These are phyloP conservation scores for Ectropis crepuscularia DNA, from an alignment of 2,888 invertebrate species.

Conservation along the genomic window DNA sequence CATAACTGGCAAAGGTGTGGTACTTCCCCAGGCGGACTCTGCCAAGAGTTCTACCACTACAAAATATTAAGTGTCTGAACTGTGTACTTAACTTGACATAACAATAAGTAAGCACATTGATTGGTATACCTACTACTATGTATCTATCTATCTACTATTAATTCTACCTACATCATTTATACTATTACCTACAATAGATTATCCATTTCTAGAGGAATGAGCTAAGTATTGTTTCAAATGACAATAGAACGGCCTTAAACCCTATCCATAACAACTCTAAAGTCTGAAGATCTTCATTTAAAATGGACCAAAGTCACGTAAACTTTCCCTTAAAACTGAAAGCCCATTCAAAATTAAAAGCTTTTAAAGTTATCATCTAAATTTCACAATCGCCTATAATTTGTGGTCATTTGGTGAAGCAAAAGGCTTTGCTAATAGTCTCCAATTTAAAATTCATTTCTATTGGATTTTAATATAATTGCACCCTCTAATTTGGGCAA, in stretches of 20 bases:
- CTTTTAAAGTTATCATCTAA: slow-evolving; percentile 16
- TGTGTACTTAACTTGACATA: too few relatives aligned
- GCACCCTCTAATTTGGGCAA: slow-evolving; percentile 1
- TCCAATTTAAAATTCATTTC: slow-evolving; percentile 17
- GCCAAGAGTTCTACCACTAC: too few relatives aligned
- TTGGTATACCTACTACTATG: too few relatives aligned
- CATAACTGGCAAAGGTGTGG: too few relatives aligned
- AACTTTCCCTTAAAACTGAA: slow-evolving; percentile 17
- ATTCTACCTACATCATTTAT: too few relatives aligned
- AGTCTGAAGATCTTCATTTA: slow-evolving; percentile 1
- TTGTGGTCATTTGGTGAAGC: slow-evolving; percentile 17
- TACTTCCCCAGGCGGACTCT: too few relatives aligned
- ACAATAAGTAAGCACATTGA: too few relatives aligned
- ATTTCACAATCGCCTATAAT: slow-evolving; percentile 18
- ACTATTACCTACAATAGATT: too few relatives aligned
- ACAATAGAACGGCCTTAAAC: neutral
- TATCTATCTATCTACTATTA: too few relatives aligned
- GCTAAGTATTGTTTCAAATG: neutral
- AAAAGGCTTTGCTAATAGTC: slow-evolving; percentile 18
- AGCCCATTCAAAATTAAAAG: slow-evolving; percentile 16
- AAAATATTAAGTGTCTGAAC: too few relatives aligned
- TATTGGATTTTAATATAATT: slow-evolving; percentile 17
- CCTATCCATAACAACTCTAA: neutral
- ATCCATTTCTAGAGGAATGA: too few relatives aligned
- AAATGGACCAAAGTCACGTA: slow-evolving; percentile 10